Evolutionary conservation across 2,797 vertebrate genomes (phyloP).

Genomic region (Anomalospiza imberbis): DNA sequence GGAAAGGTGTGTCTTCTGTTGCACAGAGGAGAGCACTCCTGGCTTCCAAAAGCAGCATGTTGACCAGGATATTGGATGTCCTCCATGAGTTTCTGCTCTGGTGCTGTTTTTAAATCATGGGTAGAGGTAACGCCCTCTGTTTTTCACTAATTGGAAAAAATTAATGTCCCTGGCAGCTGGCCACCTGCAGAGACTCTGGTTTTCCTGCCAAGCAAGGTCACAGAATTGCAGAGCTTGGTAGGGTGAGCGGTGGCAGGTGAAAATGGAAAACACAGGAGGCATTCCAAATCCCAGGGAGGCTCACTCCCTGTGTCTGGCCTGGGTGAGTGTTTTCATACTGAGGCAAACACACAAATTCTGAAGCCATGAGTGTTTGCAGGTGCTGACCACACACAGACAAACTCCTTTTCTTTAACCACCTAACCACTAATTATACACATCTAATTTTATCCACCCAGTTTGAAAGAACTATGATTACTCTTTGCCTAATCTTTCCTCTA

Average conservation of each 20-base stretch:
- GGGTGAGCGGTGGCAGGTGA: neutral
- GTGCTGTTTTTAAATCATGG: neutral
- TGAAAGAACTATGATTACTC: slow-evolving; percentile 34
- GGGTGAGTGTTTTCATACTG: neutral
- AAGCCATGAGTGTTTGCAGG: neutral
- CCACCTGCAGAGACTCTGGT: neutral
- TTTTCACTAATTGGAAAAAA: slow-evolving; percentile 26
- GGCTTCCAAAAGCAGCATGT: neutral
- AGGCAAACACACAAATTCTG: neutral
- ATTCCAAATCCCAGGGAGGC: neutral
- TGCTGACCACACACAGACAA: slow-evolving; percentile 8
- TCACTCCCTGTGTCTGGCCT: neutral
- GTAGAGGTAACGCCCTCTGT: neutral
- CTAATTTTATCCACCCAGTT: slow-evolving; percentile 25
- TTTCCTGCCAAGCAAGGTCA: neutral
- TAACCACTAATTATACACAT: neutral
- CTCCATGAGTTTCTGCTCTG: neutral
- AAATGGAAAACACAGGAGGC: neutral
- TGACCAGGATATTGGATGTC: neutral
- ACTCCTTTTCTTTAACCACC: neutral
- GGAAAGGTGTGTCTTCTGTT: neutral
- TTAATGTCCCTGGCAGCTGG: neutral
- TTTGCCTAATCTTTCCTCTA: neutral
- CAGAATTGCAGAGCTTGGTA: neutral
- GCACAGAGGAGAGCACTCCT: neutral